These are phyloP conservation scores for Mus caroli DNA, from an alignment of 2,797 vertebrate genomes.

Conservation along the genomic window DNA sequence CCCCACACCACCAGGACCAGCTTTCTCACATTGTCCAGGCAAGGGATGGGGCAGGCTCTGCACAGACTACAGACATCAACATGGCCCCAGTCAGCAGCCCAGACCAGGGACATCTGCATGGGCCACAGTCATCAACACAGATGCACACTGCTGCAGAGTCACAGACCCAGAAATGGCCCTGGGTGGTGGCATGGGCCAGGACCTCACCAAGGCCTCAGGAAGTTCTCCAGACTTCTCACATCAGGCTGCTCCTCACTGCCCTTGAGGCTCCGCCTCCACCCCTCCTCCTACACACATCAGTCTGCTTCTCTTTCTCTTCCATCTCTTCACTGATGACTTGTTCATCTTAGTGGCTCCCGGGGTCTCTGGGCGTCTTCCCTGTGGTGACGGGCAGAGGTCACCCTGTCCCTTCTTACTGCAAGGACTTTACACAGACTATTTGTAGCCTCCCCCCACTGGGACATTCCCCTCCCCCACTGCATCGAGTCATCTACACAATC, in stretches of 20 bases:
- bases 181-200: neutral
- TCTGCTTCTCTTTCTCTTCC: neutral
- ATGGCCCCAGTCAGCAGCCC: neutral
- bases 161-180: neutral
- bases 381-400: neutral
- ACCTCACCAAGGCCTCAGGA: neutral
- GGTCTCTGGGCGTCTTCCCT: neutral
- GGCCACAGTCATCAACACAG: neutral
- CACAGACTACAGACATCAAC: neutral
- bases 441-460: too few species aligned
- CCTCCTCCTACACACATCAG: neutral
- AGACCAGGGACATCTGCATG: neutral
- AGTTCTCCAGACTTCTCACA: neutral
- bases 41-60: neutral
- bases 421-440: neutral
- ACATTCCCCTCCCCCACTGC: neutral
- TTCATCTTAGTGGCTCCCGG: neutral
- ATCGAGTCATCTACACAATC: neutral
- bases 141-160: neutral
- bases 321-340: neutral
- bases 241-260: neutral
- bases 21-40: neutral
- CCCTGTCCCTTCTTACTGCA: neutral
- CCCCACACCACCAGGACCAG: neutral
- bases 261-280: neutral